Conservation (phyloP, 2,113 vertebrate genomes). For the Vanacampus margaritifer region DNA sequence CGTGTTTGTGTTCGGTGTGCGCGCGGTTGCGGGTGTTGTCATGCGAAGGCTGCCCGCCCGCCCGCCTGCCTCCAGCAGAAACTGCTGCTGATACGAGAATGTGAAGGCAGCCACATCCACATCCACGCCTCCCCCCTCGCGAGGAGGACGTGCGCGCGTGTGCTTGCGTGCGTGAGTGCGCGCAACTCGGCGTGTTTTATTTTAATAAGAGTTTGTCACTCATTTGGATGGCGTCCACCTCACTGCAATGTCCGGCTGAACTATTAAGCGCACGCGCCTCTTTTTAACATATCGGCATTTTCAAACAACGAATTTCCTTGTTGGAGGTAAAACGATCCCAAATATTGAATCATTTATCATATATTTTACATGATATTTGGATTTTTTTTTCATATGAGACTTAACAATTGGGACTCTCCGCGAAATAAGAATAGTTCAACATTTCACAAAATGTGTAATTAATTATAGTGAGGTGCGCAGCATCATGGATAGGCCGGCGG, state of each 20-base stretch:
- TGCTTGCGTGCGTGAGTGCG: constrained; percentile 63
- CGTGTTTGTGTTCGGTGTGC: constrained; percentile 53
- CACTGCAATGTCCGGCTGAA: constrained; percentile 66
- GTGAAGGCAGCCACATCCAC: constrained; percentile 69
- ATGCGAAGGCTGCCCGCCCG: constrained; percentile 62
- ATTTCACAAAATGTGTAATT: too few species aligned
- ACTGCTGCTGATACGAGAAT: constrained; percentile 70
- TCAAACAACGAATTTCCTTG: not conserved
- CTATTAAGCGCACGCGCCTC: constrained; percentile 13
- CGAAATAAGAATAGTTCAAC: too few species aligned
- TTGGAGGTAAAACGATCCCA: not conserved
- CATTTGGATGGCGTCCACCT: constrained; percentile 68
- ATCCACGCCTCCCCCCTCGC: constrained; percentile 54
- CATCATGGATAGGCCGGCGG: too few species aligned
- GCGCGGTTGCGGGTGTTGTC: constrained; percentile 74
- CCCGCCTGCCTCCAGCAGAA: constrained; percentile 65
- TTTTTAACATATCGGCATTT: constrained; percentile 22
- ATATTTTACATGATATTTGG: not conserved
- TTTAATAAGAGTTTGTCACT: constrained; percentile 77
- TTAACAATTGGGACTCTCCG: too few species aligned
- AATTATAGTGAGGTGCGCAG: too few species aligned
- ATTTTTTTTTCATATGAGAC: too few species aligned
- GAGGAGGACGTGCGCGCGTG: constrained; percentile 59
- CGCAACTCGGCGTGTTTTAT: constrained; percentile 69
- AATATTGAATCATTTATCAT: not conserved